Evolutionary conservation across 2,888 invertebrate species (phyloP), one percentile per base, ranked within the genome.

Genomic region (Cetonia aurata): DNA sequence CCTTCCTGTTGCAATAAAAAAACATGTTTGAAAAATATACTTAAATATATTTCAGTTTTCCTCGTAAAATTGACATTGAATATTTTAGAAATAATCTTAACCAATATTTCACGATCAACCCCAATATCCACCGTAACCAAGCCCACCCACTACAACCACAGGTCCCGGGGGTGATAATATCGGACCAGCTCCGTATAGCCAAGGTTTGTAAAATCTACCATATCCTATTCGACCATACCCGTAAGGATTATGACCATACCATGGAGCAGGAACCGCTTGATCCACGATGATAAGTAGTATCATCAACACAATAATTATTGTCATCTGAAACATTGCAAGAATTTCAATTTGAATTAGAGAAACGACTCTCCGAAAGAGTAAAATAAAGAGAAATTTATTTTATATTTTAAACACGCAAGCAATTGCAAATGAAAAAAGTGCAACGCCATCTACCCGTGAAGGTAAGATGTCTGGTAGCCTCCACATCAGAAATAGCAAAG

Each of bases 161-260:
- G n/a, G n/a, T n/a, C 46, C 46, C 1, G 31, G 60, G 10, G 25
- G 19, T 25, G 59, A 44, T 13, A 46, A 31, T 19, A 46, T 44
- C 46, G 60, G 60, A 13, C 19, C 8, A 10, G 60, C 46, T 48
- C 44, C 25, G 46, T 13, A 31, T n/a, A 60, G 3, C 60, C 60
- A 60, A 1, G 60, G 60, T 46, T n/a, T 60, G 31, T 60, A 46
- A 25, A 31, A 31, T 25, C 53, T 25, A 53, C 53, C 53, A 41
- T 41, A 60, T 46, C 44, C 57, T 3, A 19, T n/a, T n/a, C n/a
- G 8, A 8, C 46, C 60, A 60, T 46, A 46, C 6, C 60, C 60
- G 2, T 46, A 25, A 25, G 1, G 4, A 10, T 46, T 46, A 1
- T 31, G 53, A 6, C 53, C 53, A 53, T 53, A 6, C 44, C 10